A percentile compares a stretch with the other conserved stretches of the same genome.
These are phyloP conservation scores for Petrocephalus schoutedeni DNA, from an alignment of 2,797 vertebrate species.

Conservation along the genomic window DNA sequence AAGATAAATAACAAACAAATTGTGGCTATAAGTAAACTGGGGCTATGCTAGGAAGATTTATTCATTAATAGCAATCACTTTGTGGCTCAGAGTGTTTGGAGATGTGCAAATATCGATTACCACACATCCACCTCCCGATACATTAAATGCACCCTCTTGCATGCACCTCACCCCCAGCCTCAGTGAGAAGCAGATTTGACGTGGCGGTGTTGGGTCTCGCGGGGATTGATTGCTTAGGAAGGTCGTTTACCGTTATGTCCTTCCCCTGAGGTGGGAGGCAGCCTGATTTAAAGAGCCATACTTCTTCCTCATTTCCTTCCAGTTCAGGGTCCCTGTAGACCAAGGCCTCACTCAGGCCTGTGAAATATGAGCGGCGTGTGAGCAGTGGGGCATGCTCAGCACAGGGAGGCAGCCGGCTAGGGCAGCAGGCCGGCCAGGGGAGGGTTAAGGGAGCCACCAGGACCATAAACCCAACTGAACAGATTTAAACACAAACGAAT, in stretches of 20 bases:
- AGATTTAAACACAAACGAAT: not conserved
- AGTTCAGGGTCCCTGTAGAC: conserved; percentile 10
- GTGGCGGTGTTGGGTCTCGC: not conserved
- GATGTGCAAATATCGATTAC: not conserved
- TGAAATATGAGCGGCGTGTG: conserved; percentile 5
- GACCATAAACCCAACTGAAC: not conserved
- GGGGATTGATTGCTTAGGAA: conserved; percentile 25
- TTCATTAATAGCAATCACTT: not conserved
- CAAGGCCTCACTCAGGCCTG: not conserved
- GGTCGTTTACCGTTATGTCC: conserved; percentile 22
- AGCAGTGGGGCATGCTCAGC: not conserved
- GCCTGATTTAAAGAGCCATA: conserved; percentile 23
- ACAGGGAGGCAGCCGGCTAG: not conserved
- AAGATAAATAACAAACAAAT: not conserved
- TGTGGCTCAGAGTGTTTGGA: not conserved
- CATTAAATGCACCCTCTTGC: not conserved
- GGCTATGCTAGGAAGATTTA: not conserved
- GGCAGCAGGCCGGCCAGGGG: not conserved
- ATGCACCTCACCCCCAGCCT: not conserved
- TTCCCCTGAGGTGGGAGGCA: conserved; percentile 22
- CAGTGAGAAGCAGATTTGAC: not conserved
- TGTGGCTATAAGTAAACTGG: not conserved
- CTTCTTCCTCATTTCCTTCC: conserved; percentile 24
- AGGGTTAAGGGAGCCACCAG: not conserved
- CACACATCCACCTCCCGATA: not conserved